Evolutionary conservation across 2,113 vertebrate genomes (phyloP).

Genomic region (Raja brachyura): DNA sequence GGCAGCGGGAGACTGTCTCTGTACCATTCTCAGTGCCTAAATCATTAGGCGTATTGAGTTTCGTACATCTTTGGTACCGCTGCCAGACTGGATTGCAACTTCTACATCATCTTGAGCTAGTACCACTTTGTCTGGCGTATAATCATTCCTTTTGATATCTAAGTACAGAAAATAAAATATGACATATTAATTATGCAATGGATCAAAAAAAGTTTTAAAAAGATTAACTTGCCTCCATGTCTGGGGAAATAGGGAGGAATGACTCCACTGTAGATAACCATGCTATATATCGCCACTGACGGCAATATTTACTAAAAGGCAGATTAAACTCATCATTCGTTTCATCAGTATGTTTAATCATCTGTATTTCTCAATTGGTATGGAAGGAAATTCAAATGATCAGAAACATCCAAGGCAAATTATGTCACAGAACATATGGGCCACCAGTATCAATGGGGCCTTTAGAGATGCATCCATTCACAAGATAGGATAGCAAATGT

Average conservation of each 20-base stretch:
- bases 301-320: background rate
- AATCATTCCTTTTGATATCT: conserved; percentile 96
- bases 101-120: conserved; percentile 82
- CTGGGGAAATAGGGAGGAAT: no score
- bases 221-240: no score
- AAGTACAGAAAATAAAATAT: background rate
- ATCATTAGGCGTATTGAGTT: conserved; percentile 83
- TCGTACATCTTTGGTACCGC: conserved; percentile 75
- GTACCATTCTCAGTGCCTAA: conserved; percentile 49
- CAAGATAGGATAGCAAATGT: no score
- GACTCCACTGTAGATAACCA: no score
- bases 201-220: background rate
- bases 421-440: no score
- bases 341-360: background rate
- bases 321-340: background rate
- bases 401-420: no score
- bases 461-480: no score
- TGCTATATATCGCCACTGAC: no score
- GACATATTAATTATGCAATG: background rate
- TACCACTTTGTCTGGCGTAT: conserved; percentile 84
- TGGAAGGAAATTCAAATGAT: background rate
- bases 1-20: background rate
- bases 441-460: no score
- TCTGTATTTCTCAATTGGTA: background rate
- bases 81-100: conserved; percentile 63